These are phyloP conservation scores for Nemopilema nomurai DNA, from an alignment of 30 jellyfish, hydroid and myxozoan species.

Conservation along the genomic window DNA sequence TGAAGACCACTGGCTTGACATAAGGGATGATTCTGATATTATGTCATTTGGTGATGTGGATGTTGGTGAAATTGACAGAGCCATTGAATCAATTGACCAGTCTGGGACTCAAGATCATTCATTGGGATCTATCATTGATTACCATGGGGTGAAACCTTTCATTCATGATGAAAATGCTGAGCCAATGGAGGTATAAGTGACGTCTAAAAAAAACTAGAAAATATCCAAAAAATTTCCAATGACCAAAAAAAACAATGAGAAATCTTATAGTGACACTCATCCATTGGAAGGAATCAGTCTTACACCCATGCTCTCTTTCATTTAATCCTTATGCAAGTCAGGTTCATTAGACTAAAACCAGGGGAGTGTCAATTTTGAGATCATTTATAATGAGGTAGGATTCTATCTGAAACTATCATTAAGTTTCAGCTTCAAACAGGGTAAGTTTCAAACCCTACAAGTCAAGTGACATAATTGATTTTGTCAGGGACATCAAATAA, in stretches of 20 bases:
- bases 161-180: background rate
- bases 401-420: background rate
- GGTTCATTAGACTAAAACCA: background rate
- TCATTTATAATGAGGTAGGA: background rate
- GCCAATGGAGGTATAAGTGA: background rate
- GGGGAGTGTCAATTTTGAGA: background rate
- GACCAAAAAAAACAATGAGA: background rate
- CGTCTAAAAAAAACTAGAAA: background rate
- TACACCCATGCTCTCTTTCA: background rate
- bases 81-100: background rate
- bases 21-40: constrained; percentile 19
- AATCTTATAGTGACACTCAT: background rate
- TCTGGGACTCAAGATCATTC: background rate
- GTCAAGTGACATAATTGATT: background rate
- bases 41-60: background rate
- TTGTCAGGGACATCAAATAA: background rate
- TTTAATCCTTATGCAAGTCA: background rate
- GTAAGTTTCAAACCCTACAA: background rate
- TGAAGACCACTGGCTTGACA: constrained; percentile 18
- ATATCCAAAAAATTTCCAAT: background rate
- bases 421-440: background rate
- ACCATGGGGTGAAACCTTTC: background rate
- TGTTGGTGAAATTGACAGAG: background rate
- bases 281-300: background rate
- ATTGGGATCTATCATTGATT: background rate